A percentile compares a stretch with the other conserved stretches of the same genome.
Evolutionary conservation across 2,797 vertebrate genomes (phyloP).

Genomic region (Gymnoscopelus microlampas): DNA sequence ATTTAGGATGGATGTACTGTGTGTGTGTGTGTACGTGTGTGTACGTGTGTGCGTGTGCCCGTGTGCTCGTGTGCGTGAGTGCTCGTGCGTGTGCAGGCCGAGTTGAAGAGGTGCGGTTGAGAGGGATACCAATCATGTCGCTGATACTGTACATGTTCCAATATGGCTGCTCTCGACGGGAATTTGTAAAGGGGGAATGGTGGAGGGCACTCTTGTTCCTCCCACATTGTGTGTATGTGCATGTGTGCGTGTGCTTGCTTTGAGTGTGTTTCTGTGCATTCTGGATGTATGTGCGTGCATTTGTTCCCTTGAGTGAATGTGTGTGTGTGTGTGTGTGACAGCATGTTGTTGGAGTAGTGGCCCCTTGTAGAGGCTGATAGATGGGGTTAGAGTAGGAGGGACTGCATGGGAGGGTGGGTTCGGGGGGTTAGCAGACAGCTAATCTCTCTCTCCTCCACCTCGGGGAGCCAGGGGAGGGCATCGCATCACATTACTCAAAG

Average conservation of each 20-base stretch:
- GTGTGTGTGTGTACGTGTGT: conserved; percentile 10
- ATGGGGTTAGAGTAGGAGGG: conserved; percentile 17
- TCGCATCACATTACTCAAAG: conserved; percentile 20
- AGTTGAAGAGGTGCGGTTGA: conserved; percentile 2
- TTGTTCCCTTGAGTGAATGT: not conserved
- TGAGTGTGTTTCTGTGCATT: not conserved
- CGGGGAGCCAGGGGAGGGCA: conserved; percentile 17
- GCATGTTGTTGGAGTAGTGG: conserved; percentile 7
- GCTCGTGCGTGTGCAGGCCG: not conserved
- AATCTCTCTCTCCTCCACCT: conserved; percentile 59
- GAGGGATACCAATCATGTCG: conserved; percentile 5
- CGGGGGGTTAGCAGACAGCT: conserved; percentile 33
- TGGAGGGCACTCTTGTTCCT: no score
- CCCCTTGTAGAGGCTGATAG: conserved; percentile 12
- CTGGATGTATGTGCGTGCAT: not conserved
- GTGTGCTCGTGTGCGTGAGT: conserved; percentile 8
- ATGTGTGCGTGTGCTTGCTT: not conserved
- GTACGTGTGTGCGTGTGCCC: conserved; percentile 11
- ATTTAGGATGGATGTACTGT: conserved; percentile 27
- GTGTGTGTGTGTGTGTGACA: not conserved
- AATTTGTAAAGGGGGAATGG: not conserved
- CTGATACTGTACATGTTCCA: conserved; percentile 5
- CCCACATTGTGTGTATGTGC: not conserved
- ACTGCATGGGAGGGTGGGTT: conserved; percentile 21
- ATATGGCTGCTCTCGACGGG: not conserved